Base-by-base conservation (phyloP, 1,140 invertebrate genomes). In the Hypothenemus hampei region DNA sequence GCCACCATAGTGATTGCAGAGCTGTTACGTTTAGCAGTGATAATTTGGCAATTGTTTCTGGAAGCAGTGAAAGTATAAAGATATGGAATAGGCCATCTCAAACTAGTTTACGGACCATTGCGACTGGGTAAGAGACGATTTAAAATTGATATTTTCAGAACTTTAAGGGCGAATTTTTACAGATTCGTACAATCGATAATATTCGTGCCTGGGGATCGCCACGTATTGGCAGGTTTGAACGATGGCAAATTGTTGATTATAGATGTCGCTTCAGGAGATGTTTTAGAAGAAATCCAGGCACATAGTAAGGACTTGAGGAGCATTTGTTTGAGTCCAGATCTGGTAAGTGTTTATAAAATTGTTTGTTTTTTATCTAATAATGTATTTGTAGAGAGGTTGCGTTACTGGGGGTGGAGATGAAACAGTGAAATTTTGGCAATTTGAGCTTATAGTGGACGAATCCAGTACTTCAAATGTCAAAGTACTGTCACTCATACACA, bases 351-450 rank as follows among this genome's bases (percentile, higher is more conserved):
- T 1, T 0, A n/a, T n/a, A n/a, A n/a, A n/a, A n/a, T n/a, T n/a
- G 5, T 29, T 11, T 45, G 3, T 18, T 2, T 5, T 3, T 29
- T 45, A 29, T n/a, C n/a, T n/a, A n/a, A n/a, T n/a, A n/a, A n/a
- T n/a, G n/a, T n/a, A n/a, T n/a, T n/a, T n/a, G n/a, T 63, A 86
- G 83, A 75, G 83, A 69, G 89, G 92, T 1, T 82, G 93, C 67
- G 83, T 86, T 4, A 86, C 87, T 41, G 93, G 92, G 8, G 84
- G 93, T 39, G 85, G 84, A 10, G 96, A 99, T 71, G 84, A 89
- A 61, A 88, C 85, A 0, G 85, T 97, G 0, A 96, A 95, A 71
- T 86, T 98, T 69, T 99, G 95, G 95, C 81, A 86, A 55, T 97
- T 95, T 74, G 90, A 97, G 70, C 72, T 97, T 0, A 79, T 91